Evolutionary conservation across 2,888 invertebrate species (phyloP), one percentile per base, ranked within the genome.

Genomic region (Dioctria rufipes): DNA sequence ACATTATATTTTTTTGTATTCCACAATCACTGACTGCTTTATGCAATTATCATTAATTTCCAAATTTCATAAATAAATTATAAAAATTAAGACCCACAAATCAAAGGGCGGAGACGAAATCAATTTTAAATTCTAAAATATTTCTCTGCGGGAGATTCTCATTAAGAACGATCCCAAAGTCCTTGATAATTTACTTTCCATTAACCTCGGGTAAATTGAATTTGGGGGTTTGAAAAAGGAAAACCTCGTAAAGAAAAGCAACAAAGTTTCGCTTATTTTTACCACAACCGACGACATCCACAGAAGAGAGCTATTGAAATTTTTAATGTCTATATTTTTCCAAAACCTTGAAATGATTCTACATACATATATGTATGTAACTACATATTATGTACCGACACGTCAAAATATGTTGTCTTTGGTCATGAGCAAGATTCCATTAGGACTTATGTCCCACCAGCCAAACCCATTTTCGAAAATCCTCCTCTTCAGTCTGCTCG

Each of bases 361-460:
- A 25, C 25, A 25, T 25, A 25, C 25, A 25, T 25, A 25, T 25
- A 25, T 2, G 25, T 25, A 25, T 25, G 25, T 25, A 25, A 25
- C 25, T 25, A 25, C 25, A 25, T 25, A 25, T 25, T 25, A 25
- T 25, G 25, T 25, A 25, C 25, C 25, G 25, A 25, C 25, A 69
- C 69, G 69, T 69, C 69, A 69, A 69, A 37, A 69, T 51, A 69
- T 51, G 69, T 69, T 69, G 69, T 69, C 69, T 69, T 46, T 69
- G 69, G 69, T 69, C 69, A 69, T 69, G 69, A 51, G 49, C 69
- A 39, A 69, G 11, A 4, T 39, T n/a, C 11, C 40, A 65, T 42
- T 65, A 42, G 42, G 11, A 65, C n/a, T 65, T 13, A 39, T 60
- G n/a, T 6, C 65, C 1, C 25, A 25, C 25, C 25, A 25, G 25